Percentiles rank a stretch among this genome's conserved stretches.
Evolutionary conservation across 2,797 vertebrate genomes (phyloP).

Genomic region (Microhierax caerulescens): DNA sequence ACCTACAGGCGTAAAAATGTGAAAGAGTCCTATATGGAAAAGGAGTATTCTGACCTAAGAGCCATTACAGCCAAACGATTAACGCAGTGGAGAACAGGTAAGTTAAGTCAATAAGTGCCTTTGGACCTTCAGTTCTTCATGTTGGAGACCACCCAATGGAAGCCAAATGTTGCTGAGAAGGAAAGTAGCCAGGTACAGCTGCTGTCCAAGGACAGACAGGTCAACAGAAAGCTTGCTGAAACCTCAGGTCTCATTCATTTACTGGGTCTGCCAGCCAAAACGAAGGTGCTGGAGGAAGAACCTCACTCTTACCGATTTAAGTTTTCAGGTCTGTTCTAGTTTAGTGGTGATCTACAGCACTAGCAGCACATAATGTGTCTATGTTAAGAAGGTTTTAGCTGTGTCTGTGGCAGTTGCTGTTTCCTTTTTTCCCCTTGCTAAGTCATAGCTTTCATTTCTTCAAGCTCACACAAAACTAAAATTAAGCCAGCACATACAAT

Average conservation of each 20-base stretch:
- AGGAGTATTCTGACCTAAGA: neutral
- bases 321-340: neutral
- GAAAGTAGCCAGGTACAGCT: neutral
- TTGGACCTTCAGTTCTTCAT: neutral
- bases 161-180: neutral
- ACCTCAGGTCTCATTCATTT: neutral
- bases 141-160: neutral
- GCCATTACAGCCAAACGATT: neutral
- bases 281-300: neutral
- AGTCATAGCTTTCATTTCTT: neutral
- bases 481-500: neutral
- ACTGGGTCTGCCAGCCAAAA: neutral
- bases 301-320: neutral
- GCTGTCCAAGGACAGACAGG: neutral
- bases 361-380: neutral
- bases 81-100: neutral
- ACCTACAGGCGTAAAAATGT: neutral
- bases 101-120: neutral
- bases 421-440: neutral
- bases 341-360: neutral
- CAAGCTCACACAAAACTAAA: neutral
- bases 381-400: neutral
- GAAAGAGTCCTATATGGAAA: neutral
- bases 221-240: neutral
- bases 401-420: neutral